Evolutionary conservation across 1,140 invertebrate genomes (phyloP), one percentile per base, ranked within the genome.

Genomic region (Andricus grossulariae): DNA sequence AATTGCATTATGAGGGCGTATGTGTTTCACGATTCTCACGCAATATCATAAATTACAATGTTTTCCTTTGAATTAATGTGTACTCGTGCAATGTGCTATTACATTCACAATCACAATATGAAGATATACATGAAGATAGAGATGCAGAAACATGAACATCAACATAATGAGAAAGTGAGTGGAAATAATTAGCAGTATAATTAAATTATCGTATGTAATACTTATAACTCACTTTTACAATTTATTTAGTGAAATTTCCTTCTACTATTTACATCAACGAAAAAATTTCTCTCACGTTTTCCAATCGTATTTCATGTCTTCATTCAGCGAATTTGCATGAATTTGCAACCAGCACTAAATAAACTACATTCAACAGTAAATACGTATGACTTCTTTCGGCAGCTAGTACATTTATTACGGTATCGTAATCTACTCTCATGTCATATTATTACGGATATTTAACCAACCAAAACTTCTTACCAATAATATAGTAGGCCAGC

Each of bases 41-140:
- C 82, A 80, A 83, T 79, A 76, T 76, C 78, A 77, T 76, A 81
- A 83, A 83, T 83, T 83, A 81, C 73, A 83, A 80, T 80, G 77
- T 80, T 78, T 76, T 60, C 77, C 77, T 80, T 81, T 76, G 74
- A 60, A 60, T 60, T 60, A 60, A 60, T 60, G 21, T 60, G 21
- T 16, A 32, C 21, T 60, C 80, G 75, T 78, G 74, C 72, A 83
- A 83, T 77, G 57, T 60, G 57, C 57, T 60, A 60, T 60, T 60
- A 60, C 21, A 60, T 60, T 60, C 25, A 15, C 57, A 60, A 39
- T 60, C 57, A 25, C 57, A 60, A 13, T 60, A 60, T 60, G 32
- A 60, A 60, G 57, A 60, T 60, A 60, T 60, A 60, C 21, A 32
- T 12, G 21, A 13, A 25, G 57, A 60, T 60, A 60, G 57, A 32